Percentiles rank a stretch among this genome's conserved stretches.
These are phyloP conservation scores for Acleris cristana DNA, from an alignment of 2,888 invertebrate genomes.

Conservation along the genomic window DNA sequence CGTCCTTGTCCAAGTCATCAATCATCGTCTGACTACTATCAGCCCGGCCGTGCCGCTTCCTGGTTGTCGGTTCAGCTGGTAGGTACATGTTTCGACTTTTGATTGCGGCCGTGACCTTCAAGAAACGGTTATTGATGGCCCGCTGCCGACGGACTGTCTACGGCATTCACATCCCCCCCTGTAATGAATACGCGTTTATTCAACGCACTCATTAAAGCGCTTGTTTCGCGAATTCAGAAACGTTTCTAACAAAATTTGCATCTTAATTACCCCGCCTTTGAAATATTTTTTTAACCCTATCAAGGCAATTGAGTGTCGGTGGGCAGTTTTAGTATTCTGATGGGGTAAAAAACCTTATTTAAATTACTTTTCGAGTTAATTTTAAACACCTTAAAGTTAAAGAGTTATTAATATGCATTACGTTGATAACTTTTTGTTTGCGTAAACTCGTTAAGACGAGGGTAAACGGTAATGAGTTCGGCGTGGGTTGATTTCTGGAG, in stretches of 20 bases:
- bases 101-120: constrained; percentile 37
- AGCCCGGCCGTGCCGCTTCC: constrained; percentile 27
- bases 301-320: constrained; percentile 27
- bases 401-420: constrained; percentile 49
- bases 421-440: constrained; percentile 46
- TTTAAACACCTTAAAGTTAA: constrained; percentile 47
- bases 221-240: constrained; percentile 38
- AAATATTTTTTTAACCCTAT: constrained; percentile 43
- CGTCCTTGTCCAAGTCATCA: constrained; percentile 32
- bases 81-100: constrained; percentile 30
- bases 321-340: constrained; percentile 44
- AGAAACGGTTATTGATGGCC: constrained; percentile 29
- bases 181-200: constrained; percentile 23
- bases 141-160: constrained; percentile 20
- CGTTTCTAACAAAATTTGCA: constrained; percentile 47
- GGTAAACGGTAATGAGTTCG: constrained; percentile 22
- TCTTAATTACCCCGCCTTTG: constrained; percentile 49
- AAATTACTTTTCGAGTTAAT: constrained; percentile 51
- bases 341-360: constrained; percentile 50
- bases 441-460: constrained; percentile 34
- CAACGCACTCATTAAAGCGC: constrained; percentile 27
- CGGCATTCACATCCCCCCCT: not conserved
- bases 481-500: constrained; percentile 17
- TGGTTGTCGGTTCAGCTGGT: constrained; percentile 19
- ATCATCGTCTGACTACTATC: constrained; percentile 41